A percentile compares a stretch with the other conserved stretches of the same genome.
These are phyloP conservation scores for Fopius arisanus DNA, from an alignment of 1,140 invertebrate genomes.

Conservation along the genomic window DNA sequence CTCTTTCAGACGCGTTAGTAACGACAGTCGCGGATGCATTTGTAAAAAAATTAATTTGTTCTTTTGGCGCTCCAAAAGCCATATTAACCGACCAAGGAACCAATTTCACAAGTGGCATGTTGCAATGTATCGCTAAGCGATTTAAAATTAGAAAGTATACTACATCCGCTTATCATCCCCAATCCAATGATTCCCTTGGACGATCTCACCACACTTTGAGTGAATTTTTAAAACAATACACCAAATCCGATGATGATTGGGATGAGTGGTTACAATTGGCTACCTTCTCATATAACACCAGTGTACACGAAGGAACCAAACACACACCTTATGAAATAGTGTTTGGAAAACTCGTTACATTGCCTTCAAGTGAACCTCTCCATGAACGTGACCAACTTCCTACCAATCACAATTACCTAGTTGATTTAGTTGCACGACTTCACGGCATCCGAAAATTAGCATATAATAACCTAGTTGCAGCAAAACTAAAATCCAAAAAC, in stretches of 20 bases:
- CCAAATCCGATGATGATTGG: too few species aligned
- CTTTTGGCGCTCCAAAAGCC: conserved; percentile 41
- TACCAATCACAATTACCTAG: background rate
- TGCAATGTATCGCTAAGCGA: conserved; percentile 37
- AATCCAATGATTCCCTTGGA: too few species aligned
- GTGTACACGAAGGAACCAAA: background rate
- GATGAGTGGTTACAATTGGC: background rate
- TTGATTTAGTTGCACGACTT: conserved; percentile 5
- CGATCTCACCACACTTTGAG: too few species aligned
- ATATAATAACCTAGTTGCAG: conserved; percentile 4
- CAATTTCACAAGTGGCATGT: conserved; percentile 37
- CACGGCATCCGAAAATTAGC: conserved; percentile 2
- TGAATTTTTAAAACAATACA: too few species aligned
- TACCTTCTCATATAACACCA: too few species aligned
- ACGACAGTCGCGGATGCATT: conserved; percentile 37
- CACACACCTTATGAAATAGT: too few species aligned
- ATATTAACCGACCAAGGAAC: conserved; percentile 43
- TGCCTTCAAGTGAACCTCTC: conserved; percentile 8
- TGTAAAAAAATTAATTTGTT: conserved; percentile 37
- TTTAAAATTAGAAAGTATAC: conserved; percentile 40
- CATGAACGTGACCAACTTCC: conserved; percentile 10
- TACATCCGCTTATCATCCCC: conserved; percentile 38
- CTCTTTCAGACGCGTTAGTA: background rate
- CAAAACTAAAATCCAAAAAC: too few species aligned
- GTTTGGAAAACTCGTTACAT: too few species aligned